A percentile compares a stretch with the other conserved stretches of the same genome.
Evolutionary conservation across 92 coral and sea anemone genomes (phyloP).

Genomic region (Epizoanthus stellaris): DNA sequence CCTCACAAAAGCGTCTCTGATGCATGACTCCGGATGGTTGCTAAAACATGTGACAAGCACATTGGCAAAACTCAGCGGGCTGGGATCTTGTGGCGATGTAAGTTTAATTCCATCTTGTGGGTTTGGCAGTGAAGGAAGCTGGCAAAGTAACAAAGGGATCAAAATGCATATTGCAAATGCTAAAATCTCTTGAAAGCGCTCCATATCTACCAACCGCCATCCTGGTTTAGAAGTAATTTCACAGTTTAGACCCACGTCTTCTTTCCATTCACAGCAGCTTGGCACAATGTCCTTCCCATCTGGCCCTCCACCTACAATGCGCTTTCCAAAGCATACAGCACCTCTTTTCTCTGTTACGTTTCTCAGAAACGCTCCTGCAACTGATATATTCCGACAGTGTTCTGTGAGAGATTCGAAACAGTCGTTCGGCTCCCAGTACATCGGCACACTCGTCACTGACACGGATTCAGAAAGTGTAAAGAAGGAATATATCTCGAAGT

Average conservation of each 20-base stretch:
- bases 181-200: too few relatives aligned
- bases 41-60: background rate
- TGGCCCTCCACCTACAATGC: too few relatives aligned
- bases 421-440: background rate
- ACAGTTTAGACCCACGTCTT: background rate
- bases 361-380: background rate
- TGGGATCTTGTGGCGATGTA: constrained; percentile 5
- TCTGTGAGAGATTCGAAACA: background rate
- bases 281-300: background rate
- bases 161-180: background rate
- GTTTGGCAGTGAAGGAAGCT: background rate
- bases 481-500: constrained; percentile 12
- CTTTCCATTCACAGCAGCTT: background rate
- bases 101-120: constrained; percentile 9
- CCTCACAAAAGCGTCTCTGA: background rate
- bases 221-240: background rate
- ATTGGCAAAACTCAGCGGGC: background rate
- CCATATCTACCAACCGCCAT: too few relatives aligned
- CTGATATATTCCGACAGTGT: background rate
- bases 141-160: background rate
- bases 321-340: background rate
- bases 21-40: background rate
- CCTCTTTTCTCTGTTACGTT: background rate
- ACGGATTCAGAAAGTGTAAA: background rate
- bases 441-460: background rate